Conservation (phyloP, 2,888 invertebrate genomes). For the Chymomyza amoena region DNA sequence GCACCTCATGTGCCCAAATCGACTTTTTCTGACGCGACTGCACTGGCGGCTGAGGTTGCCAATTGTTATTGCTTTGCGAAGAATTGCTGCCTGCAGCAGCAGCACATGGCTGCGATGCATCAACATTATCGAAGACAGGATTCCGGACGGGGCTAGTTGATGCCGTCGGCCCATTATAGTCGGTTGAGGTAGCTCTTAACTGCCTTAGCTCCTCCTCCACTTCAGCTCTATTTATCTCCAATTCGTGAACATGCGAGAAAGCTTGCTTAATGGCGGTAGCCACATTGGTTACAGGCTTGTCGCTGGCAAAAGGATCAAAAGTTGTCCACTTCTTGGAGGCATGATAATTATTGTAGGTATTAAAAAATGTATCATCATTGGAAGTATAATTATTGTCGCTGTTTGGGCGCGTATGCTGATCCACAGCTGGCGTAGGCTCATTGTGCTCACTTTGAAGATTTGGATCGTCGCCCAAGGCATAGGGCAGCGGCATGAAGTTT, state of each 20-base stretch:
- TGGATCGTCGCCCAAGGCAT: neutral
- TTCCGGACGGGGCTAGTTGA: neutral
- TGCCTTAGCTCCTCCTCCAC: neutral
- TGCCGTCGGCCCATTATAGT: neutral
- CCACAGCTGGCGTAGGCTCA: neutral
- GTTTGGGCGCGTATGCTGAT: neutral
- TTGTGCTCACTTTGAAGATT: neutral
- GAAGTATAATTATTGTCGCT: neutral
- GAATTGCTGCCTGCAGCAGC: no score
- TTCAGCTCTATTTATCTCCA: neutral
- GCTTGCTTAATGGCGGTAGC: neutral
- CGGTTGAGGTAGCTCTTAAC: neutral
- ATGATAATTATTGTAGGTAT: neutral
- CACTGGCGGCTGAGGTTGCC: neutral
- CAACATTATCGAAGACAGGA: neutral
- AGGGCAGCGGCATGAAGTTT: no score
- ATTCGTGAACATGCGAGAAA: neutral
- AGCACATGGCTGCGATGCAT: no score
- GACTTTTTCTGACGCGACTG: neutral
- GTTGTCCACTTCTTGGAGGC: neutral
- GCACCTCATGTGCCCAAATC: neutral
- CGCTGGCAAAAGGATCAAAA: neutral
- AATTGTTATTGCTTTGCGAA: neutral
- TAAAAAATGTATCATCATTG: neutral
- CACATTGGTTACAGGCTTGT: neutral